Conservation (phyloP, 2,797 vertebrate genomes). For the Sebastes ruberrimus region DNA sequence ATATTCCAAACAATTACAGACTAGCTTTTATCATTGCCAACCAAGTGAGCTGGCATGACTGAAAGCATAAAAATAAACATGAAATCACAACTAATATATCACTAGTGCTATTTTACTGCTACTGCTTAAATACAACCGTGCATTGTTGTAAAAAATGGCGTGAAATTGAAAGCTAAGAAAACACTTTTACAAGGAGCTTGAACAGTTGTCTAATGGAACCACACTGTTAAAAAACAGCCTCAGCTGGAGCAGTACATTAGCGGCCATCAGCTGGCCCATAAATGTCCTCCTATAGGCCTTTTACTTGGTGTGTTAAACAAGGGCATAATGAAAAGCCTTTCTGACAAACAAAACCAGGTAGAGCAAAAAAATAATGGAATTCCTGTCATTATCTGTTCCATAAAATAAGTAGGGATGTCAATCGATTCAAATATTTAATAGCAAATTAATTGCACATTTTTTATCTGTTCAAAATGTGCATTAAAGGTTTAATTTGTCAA, state of each 20-base stretch:
- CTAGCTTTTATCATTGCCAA: not conserved
- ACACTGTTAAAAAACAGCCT: not conserved
- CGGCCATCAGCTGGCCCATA: not conserved
- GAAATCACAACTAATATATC: not conserved
- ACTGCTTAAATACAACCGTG: not conserved
- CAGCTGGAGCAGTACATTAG: not conserved
- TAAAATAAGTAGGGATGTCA: too few relatives aligned
- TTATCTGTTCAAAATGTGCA: too few relatives aligned
- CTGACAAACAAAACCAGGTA: not conserved
- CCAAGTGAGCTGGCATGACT: not conserved
- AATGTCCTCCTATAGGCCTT: constrained; percentile 13
- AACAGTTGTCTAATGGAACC: not conserved
- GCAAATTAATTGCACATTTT: too few relatives aligned
- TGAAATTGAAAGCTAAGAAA: not conserved
- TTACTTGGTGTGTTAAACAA: not conserved
- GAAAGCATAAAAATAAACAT: not conserved
- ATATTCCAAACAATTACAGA: not conserved
- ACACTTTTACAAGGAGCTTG: not conserved
- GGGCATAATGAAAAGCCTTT: not conserved
- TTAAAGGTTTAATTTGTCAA: too few relatives aligned
- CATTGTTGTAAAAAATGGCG: not conserved
- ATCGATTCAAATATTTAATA: too few relatives aligned
- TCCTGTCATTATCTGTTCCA: not conserved
- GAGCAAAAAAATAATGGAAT: not conserved
- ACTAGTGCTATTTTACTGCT: not conserved